Conservation (phyloP, 2,888 invertebrate genomes). For the Ormyrus labotus region DNA sequence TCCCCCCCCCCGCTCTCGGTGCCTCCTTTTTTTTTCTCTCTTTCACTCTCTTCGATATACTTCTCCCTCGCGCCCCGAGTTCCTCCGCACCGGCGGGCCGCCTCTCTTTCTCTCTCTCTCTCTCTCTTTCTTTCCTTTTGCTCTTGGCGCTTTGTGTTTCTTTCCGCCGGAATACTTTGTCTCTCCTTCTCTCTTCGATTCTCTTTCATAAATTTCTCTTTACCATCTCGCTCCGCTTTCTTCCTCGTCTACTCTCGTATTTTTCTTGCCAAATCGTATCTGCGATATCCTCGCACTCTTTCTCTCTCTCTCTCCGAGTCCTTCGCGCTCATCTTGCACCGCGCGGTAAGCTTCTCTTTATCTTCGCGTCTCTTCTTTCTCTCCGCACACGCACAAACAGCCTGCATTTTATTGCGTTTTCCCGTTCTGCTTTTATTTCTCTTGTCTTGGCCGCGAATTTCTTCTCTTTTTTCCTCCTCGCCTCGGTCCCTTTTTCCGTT, state of each 20-base stretch:
- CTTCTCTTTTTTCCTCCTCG: neutral
- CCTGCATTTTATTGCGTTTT: conserved; percentile 6
- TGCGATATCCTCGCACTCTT: neutral
- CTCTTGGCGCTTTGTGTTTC: neutral
- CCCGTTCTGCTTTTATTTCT: conserved; percentile 7
- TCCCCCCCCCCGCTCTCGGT: neutral
- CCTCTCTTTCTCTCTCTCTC: conserved; percentile 12
- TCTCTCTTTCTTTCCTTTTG: conserved; percentile 12
- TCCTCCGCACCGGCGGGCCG: neutral
- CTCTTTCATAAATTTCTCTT: conserved; percentile 47
- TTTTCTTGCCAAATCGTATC: conserved; percentile 26
- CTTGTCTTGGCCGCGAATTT: conserved; percentile 7
- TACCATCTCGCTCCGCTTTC: conserved; percentile 9
- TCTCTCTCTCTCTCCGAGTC: neutral
- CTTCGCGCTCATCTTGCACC: neutral
- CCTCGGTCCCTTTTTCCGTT: neutral
- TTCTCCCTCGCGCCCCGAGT: conserved; percentile 20
- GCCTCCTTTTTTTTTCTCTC: conserved; percentile 31
- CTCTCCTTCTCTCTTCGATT: conserved; percentile 17
- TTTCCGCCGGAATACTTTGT: neutral
- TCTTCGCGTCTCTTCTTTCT: neutral
- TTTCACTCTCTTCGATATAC: conserved; percentile 43
- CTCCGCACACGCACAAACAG: neutral
- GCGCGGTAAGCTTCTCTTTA: conserved; percentile 26
- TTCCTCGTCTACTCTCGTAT: conserved; percentile 27